phyloP scores from a whole-genome alignment of 1,140 invertebrate genomes.

The Metopolophium dirhodum region DNA sequence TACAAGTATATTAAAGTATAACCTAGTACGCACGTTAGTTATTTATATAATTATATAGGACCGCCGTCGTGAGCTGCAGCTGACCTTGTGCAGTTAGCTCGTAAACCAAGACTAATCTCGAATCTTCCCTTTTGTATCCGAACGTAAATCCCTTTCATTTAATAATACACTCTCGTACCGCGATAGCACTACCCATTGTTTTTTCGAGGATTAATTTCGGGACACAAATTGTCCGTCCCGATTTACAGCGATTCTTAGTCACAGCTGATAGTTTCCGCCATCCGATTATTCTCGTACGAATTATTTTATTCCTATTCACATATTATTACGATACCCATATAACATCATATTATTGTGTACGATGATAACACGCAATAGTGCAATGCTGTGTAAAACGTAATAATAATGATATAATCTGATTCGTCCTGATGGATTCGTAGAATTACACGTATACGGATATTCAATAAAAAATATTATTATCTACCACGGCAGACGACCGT shows the following conservation, averaged over 20 bases:
- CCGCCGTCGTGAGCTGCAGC: neutral
- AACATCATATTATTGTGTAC: neutral
- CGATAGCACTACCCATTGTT: neutral
- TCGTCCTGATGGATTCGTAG: neutral
- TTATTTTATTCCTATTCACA: neutral
- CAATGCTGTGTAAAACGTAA: neutral
- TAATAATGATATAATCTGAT: neutral
- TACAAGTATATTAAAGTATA: neutral
- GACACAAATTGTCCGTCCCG: neutral
- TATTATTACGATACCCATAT: neutral
- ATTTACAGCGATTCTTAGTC: slow-evolving; percentile 2
- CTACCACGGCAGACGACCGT: neutral
- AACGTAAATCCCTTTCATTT: slow-evolving; percentile 18
- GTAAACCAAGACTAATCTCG: slow-evolving; percentile 8
- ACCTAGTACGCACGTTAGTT: neutral
- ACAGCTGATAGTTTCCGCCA: neutral
- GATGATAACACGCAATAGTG: neutral
- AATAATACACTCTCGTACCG: neutral
- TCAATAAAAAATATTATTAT: neutral
- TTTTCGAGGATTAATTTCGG: slow-evolving; percentile 19
- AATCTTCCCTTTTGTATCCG: slow-evolving; percentile 2
- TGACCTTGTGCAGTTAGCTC: neutral
- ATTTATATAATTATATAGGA: neutral
- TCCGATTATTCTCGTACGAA: neutral
- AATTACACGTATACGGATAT: neutral